phyloP scores from a whole-genome alignment of 2,888 invertebrate species.

The Limnephilus rhombicus region DNA sequence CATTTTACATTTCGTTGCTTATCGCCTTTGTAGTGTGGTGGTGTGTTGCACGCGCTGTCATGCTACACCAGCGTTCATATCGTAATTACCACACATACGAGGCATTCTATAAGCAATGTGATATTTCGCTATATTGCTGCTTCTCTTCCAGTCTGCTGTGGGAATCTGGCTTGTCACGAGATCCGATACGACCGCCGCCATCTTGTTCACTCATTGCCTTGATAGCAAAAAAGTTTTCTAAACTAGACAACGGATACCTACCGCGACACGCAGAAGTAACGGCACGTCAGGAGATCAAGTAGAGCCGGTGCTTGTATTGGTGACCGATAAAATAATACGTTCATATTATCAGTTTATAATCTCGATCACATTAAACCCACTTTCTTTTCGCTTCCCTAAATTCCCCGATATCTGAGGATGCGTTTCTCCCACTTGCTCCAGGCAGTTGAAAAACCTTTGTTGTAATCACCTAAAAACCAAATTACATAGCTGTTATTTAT shows the following conservation, averaged over 20 bases:
- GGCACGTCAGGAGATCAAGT: neutral
- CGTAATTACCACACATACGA: neutral
- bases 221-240: constrained; percentile 27
- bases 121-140: neutral
- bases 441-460: neutral
- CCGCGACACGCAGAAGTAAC: neutral
- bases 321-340: neutral
- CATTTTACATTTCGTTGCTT: neutral
- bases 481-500: neutral
- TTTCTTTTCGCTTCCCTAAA: too few species aligned
- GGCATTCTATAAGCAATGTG: neutral
- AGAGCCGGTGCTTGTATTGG: neutral
- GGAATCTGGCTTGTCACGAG: constrained; percentile 33
- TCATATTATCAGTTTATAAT: neutral
- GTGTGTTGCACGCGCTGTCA: neutral
- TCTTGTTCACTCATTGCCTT: constrained; percentile 13
- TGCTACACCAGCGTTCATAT: neutral
- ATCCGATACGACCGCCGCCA: constrained; percentile 11
- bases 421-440: neutral
- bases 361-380: too few species aligned
- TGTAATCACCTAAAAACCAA: neutral
- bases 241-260: neutral
- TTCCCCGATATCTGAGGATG: too few species aligned
- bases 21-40: neutral
- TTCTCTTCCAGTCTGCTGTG: constrained; percentile 10